Base-by-base conservation (phyloP, 2,888 invertebrate species). In the Phengaris alcon region DNA sequence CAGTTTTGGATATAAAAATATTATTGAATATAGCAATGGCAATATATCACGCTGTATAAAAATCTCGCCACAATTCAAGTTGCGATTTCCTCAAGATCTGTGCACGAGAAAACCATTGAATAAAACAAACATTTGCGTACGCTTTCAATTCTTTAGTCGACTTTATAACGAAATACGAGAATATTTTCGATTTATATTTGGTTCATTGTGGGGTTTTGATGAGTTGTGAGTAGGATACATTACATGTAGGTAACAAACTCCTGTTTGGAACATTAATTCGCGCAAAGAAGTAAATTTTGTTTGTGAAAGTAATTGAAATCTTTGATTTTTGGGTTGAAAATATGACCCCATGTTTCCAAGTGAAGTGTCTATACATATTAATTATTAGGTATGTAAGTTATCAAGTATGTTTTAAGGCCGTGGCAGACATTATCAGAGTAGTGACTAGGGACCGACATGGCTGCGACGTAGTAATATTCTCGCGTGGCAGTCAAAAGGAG, bases 71-170 rank as follows among this genome's bases (percentile, higher is more conserved):
- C 74, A 46, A 68, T 68, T 68, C 48, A 68, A 74, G 46, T 57
- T 35, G 55, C 55, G 59, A 55, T 57, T 57, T 55, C n/a, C 59
- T 15, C 55, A 6, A 73, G 59, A 73, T 55, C 73, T 15, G 48
- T 57, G 59, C 55, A 46, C 55, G 55, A 73, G 59, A 73, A 73
- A 73, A 35, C 73, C 48, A 57, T 73, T 52, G 46, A 55, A 73
- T 44, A 73, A 73, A 73, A 73, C 72, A 72, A 72, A 72, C 52
- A 72, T 64, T 64, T 64, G 64, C 64, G 64, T 64, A 64, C 64
- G 64, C 64, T 64, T 64, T 64, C 64, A 64, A 64, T 64, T 64
- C 64, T 64, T 64, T 64, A 64, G 35, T 44, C 64, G 64, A 64
- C 64, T 64, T 64, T 64, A 64, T 64, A 64, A 64, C 64, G 35